These are phyloP conservation scores for Butorides virescens DNA, from an alignment of 2,113 vertebrate species.

Conservation along the genomic window DNA sequence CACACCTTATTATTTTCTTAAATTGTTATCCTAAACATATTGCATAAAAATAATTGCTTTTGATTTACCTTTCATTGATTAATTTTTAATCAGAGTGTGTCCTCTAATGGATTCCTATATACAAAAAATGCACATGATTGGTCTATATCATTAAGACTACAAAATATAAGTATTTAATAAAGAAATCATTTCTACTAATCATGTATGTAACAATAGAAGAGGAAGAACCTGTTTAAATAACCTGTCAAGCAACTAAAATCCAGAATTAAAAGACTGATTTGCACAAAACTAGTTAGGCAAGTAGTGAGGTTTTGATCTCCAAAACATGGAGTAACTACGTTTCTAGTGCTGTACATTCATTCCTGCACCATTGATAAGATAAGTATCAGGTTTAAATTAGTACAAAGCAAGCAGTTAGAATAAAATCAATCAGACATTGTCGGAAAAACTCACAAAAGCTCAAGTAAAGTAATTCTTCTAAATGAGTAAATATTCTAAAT, in stretches of 20 bases:
- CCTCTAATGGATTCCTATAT: conserved; percentile 83
- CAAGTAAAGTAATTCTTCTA: background rate
- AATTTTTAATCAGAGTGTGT: conserved; percentile 84
- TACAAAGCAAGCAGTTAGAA: background rate
- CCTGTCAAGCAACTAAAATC: conserved; percentile 24
- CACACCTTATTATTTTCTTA: conserved; percentile 66
- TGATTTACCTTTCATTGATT: conserved; percentile 84
- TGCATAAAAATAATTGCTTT: conserved; percentile 79
- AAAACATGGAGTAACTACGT: background rate
- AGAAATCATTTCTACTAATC: conserved; percentile 58
- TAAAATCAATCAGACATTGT: background rate
- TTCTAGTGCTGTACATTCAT: background rate
- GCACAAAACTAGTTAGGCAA: conserved; percentile 5
- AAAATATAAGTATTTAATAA: conserved; percentile 71
- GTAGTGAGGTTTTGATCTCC: background rate
- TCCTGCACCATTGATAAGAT: background rate
- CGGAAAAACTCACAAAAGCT: background rate
- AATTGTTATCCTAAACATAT: conserved; percentile 72
- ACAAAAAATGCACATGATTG: conserved; percentile 84
- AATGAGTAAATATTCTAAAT: background rate
- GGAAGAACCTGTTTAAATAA: conserved; percentile 40
- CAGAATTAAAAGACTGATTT: background rate
- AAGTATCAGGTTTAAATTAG: background rate
- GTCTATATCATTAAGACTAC: conserved; percentile 76
- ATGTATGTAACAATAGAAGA: conserved; percentile 50